phyloP scores from a whole-genome alignment of 2,888 invertebrate genomes.

The Pegoplata infirma region DNA sequence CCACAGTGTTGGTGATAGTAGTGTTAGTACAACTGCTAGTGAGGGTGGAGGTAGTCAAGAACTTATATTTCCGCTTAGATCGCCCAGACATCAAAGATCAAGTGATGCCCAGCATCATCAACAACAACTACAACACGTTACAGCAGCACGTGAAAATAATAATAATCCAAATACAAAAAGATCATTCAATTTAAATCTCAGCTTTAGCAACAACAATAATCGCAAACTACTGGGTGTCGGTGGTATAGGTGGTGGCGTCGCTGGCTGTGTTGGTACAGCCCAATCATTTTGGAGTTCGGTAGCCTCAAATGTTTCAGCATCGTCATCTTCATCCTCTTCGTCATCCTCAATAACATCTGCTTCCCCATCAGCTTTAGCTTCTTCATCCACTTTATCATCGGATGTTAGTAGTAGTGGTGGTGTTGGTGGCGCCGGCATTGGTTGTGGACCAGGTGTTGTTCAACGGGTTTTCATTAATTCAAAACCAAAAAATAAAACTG shows the following conservation, averaged over 20 bases:
- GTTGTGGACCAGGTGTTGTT: constrained; percentile 60
- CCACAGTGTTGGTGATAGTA: constrained; percentile 67
- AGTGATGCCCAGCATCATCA: constrained; percentile 38
- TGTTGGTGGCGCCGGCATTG: constrained; percentile 1
- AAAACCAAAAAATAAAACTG: constrained; percentile 62
- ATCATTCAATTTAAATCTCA: constrained; percentile 69
- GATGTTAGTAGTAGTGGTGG: constrained; percentile 59
- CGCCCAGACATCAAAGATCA: constrained; percentile 53
- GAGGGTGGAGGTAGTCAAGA: constrained; percentile 56
- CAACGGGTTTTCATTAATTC: constrained; percentile 72
- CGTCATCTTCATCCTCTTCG: constrained; percentile 57
- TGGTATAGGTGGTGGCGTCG: constrained; percentile 64
- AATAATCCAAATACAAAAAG: constrained; percentile 66
- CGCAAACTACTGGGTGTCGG: constrained; percentile 66
- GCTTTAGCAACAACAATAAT: constrained; percentile 67
- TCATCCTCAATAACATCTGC: constrained; percentile 65
- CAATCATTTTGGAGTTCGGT: constrained; percentile 72
- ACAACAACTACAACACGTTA: constrained; percentile 11
- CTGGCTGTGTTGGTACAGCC: constrained; percentile 55
- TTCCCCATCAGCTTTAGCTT: constrained; percentile 64
- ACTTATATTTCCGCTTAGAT: constrained; percentile 55
- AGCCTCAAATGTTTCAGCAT: constrained; percentile 68
- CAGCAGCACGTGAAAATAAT: constrained; percentile 57
- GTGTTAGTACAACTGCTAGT: constrained; percentile 63
- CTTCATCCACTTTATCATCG: constrained; percentile 65